Evolutionary conservation across 2,113 vertebrate species (phyloP).

Genomic region (Telmatochromis bifrenatus): DNA sequence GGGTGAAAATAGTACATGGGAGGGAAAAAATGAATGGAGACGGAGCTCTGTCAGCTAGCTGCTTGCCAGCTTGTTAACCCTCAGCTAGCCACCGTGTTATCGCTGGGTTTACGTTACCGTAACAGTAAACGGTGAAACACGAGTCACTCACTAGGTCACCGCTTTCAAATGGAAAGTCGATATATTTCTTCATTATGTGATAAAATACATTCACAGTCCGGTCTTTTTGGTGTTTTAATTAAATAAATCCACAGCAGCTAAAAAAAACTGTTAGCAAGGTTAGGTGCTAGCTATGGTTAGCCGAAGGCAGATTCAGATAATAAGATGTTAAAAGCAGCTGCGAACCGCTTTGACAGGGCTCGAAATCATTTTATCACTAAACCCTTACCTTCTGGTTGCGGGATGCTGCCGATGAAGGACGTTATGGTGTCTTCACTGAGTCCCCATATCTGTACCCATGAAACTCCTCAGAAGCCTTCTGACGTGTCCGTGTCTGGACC

Average conservation of each 20-base stretch:
- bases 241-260: not conserved
- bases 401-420: not conserved
- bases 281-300: slow-evolving; percentile 47
- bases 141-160: not conserved
- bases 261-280: not conserved
- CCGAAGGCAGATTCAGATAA: not conserved
- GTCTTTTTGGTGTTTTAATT: not conserved
- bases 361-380: not conserved
- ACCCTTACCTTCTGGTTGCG: slow-evolving; percentile 27
- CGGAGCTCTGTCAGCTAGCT: not conserved
- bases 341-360: not conserved
- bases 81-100: not conserved
- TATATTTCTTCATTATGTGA: not conserved
- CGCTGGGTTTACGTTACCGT: not conserved
- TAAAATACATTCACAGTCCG: not conserved
- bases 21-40: slow-evolving; percentile 24
- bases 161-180: not conserved
- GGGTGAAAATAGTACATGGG: not conserved
- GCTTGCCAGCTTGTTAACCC: not conserved
- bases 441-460: slow-evolving; percentile 22
- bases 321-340: not conserved
- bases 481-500: slow-evolving; percentile 54
- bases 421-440: not conserved
- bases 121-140: not conserved
- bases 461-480: slow-evolving; percentile 25